These are phyloP conservation scores for Bombyx mori DNA, from an alignment of 1,140 invertebrate species.

Conservation along the genomic window ASM3026992v2 NC_085129.1:15396501-15397000, in stretches of 20 bases:
- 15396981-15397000: slow-evolving; percentile 47
- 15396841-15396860: slow-evolving; percentile 43
- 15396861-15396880: slow-evolving; percentile 61
- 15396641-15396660: slow-evolving; percentile 76
- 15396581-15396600: slow-evolving; percentile 71
- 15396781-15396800: slow-evolving; percentile 36
- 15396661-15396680: slow-evolving; percentile 74
- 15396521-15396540: slow-evolving; percentile 77
- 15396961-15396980: slow-evolving; percentile 42
- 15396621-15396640: slow-evolving; percentile 70
- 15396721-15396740: slow-evolving; percentile 47
- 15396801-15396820: slow-evolving; percentile 64
- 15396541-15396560: slow-evolving; percentile 77
- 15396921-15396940: slow-evolving; percentile 28
- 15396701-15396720: slow-evolving; percentile 32
- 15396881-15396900: slow-evolving; percentile 45
- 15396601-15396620: slow-evolving; percentile 76
- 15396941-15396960: slow-evolving; percentile 28
- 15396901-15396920: slow-evolving; percentile 38
- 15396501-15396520: slow-evolving; percentile 82
- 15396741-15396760: slow-evolving; percentile 35
- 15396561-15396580: slow-evolving; percentile 69
- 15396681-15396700: slow-evolving; percentile 29
- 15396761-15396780: slow-evolving; percentile 9
- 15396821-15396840: slow-evolving; percentile 40